Conservation (phyloP, 2,888 invertebrate genomes). For the Cheilosia vernalis region DNA sequence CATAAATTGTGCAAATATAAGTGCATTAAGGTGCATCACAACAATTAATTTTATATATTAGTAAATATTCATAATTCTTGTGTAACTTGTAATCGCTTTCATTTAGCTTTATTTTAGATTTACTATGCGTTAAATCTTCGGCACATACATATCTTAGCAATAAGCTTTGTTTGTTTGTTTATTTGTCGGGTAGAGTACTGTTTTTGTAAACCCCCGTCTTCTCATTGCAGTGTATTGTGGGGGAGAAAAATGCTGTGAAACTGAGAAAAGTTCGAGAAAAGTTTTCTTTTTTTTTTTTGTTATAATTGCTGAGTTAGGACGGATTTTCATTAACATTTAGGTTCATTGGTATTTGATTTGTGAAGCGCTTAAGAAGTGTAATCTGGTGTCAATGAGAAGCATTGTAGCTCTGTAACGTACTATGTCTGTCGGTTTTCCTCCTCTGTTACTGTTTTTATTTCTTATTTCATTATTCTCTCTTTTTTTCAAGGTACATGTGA, state of each 20-base stretch:
- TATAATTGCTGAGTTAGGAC: slow-evolving; percentile 64
- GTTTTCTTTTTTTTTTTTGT: slow-evolving; percentile 1
- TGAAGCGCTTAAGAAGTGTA: slow-evolving; percentile 16
- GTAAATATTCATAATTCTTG: slow-evolving; percentile 38
- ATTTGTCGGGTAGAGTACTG: slow-evolving; percentile 29
- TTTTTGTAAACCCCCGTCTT: slow-evolving; percentile 45
- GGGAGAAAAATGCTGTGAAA: slow-evolving; percentile 9
- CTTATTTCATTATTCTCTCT: slow-evolving; percentile 35
- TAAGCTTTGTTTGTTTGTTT: slow-evolving; percentile 42
- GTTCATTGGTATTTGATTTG: slow-evolving; percentile 41
- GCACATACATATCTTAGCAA: slow-evolving; percentile 62
- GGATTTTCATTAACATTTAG: slow-evolving; percentile 72
- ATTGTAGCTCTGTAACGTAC: slow-evolving; percentile 29
- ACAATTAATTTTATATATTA: slow-evolving; percentile 57
- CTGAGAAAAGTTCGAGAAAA: slow-evolving; percentile 15
- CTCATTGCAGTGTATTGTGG: slow-evolving; percentile 50
- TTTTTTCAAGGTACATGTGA: slow-evolving; percentile 73
- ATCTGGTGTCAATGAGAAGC: slow-evolving; percentile 62
- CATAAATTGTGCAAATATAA: slow-evolving; percentile 74
- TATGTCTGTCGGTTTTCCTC: slow-evolving; percentile 49
- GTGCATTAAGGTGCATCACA: slow-evolving; percentile 75
- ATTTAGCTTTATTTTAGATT: slow-evolving; percentile 28
- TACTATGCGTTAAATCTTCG: slow-evolving; percentile 49
- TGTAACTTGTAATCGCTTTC: slow-evolving; percentile 21
- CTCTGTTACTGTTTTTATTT: slow-evolving; percentile 46